These are phyloP conservation scores for Champsocephalus esox DNA, from an alignment of 2,797 vertebrate genomes.

Conservation along the genomic window DNA sequence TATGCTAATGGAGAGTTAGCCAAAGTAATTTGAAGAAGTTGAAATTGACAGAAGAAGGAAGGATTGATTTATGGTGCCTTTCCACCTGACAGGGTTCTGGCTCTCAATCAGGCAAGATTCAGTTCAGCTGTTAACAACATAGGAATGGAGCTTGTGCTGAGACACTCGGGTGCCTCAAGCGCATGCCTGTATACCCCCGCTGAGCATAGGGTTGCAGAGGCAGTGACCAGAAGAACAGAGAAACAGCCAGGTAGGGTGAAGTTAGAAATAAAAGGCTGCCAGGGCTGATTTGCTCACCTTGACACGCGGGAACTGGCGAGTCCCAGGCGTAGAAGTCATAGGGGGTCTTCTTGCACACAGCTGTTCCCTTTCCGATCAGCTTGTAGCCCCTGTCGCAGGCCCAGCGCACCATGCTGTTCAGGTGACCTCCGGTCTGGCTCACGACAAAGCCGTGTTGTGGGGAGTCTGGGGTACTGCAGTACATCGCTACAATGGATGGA, in stretches of 20 bases:
- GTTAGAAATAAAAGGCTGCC: slow-evolving; percentile 57
- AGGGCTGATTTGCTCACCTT: slow-evolving; percentile 86
- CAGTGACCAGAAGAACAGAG: slow-evolving; percentile 61
- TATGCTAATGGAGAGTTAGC: slow-evolving; percentile 71
- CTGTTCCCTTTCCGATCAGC: slow-evolving; percentile 92
- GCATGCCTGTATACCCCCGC: slow-evolving; percentile 43
- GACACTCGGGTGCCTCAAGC: slow-evolving; percentile 42
- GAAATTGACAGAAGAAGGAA: slow-evolving; percentile 70
- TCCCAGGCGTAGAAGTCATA: slow-evolving; percentile 94
- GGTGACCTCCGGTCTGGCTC: slow-evolving; percentile 96
- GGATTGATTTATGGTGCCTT: slow-evolving; percentile 77
- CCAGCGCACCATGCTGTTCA: slow-evolving; percentile 97
- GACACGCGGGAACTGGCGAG: slow-evolving; percentile 94
- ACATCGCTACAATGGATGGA: slow-evolving; percentile 86
- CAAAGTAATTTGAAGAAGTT: slow-evolving; percentile 74
- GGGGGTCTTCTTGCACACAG: slow-evolving; percentile 91
- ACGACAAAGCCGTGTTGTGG: slow-evolving; percentile 96
- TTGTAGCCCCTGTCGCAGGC: slow-evolving; percentile 96
- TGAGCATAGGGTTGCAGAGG: slow-evolving; percentile 39
- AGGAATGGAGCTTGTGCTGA: slow-evolving; percentile 29
- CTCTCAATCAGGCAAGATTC: slow-evolving; percentile 64
- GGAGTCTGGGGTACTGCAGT: slow-evolving; percentile 98
- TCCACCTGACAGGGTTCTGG: slow-evolving; percentile 67
- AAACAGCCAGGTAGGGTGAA: slow-evolving; percentile 28
- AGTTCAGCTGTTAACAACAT: slow-evolving; percentile 55